A percentile compares a stretch with the other conserved stretches of the same genome.
These are phyloP conservation scores for Helicorthomorpha holstii DNA, from an alignment of 1,140 invertebrate species.

Conservation along the genomic window DNA sequence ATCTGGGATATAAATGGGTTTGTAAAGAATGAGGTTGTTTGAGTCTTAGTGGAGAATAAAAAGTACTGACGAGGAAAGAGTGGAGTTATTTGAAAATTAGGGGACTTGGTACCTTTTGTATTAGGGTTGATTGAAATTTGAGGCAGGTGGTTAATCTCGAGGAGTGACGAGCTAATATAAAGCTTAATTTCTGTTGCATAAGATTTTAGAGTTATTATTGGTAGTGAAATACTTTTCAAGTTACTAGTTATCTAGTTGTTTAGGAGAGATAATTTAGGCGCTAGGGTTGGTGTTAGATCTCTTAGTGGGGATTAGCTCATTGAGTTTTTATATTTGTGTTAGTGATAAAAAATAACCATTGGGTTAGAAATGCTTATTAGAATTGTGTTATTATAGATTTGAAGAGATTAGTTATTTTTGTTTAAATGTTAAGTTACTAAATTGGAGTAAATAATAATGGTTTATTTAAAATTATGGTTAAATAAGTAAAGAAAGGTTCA, in stretches of 20 bases:
- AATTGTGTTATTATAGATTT: not conserved
- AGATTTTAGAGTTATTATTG: not conserved
- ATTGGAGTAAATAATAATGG: not conserved
- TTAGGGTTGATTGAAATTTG: not conserved
- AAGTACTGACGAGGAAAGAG: not conserved
- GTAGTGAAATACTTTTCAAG: not conserved
- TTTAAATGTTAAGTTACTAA: not conserved
- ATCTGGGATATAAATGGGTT: too few relatives aligned
- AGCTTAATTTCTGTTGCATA: not conserved
- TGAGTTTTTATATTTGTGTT: not conserved
- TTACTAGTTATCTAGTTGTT: not conserved
- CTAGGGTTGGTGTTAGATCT: not conserved
- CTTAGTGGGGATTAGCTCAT: not conserved
- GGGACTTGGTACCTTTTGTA: not conserved
- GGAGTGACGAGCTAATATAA: not conserved
- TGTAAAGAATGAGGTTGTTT: too few relatives aligned
- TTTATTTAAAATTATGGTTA: not conserved
- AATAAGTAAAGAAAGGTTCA: not conserved
- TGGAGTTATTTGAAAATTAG: not conserved
- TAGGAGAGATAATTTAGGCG: not conserved
- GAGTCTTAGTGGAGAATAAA: not conserved
- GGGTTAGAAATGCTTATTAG: not conserved
- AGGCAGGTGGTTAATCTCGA: not conserved
- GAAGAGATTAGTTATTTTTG: not conserved
- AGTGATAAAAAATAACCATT: not conserved